Evolutionary conservation across 2,797 vertebrate genomes (phyloP), one percentile per base, ranked within the genome.

Genomic region (Dromococcyx pavoninus): DNA sequence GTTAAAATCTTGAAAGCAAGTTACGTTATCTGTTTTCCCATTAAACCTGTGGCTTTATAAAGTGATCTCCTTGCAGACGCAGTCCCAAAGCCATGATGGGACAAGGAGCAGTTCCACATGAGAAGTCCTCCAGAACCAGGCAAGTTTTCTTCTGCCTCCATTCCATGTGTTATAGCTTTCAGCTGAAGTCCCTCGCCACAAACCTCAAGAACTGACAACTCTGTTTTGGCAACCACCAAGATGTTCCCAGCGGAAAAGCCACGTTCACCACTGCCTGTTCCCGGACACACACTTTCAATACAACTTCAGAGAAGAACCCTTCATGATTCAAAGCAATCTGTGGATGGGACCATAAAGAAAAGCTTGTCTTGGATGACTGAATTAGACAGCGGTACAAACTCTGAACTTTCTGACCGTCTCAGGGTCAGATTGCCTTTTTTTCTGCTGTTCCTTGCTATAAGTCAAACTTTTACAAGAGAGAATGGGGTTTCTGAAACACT

Each of bases 381-480:
- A 73, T 43, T 19, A 32, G 46, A 25, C 79, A 85, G 60, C 1
- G 2, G 35, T 15, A 33, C 64, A 78, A 91, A 72, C 69, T 76
- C 76, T 16, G 17, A 83, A 69, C 61, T n/a, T 91, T 60, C 54
- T 19, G 46, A 58, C 53, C 10, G 13, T 10, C 82, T 33, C 6
- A n/a, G 67, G 80, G 57, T 80, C 58, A 89, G 33, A 8, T 3
- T 17, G 22, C 33, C 61, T 37, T 73, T 33, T 8, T 67, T 71
- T 46, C 12, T 33, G 64, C 80, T 53, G 22, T 62, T 92, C 74
- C 74, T 85, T 77, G 57, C 90, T 22, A 79, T 37, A 57, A 87
- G 72, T 94, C 83, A 73, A 95, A 96, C 89, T 94, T 94, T 94
- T 82, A 54, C 65, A 84, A 84, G 80, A 35, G 54, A 69, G 56